A percentile compares a stretch with the other conserved stretches of the same genome.
Evolutionary conservation across 2,888 invertebrate genomes (phyloP).

Genomic region (Microdon myrmicae): DNA sequence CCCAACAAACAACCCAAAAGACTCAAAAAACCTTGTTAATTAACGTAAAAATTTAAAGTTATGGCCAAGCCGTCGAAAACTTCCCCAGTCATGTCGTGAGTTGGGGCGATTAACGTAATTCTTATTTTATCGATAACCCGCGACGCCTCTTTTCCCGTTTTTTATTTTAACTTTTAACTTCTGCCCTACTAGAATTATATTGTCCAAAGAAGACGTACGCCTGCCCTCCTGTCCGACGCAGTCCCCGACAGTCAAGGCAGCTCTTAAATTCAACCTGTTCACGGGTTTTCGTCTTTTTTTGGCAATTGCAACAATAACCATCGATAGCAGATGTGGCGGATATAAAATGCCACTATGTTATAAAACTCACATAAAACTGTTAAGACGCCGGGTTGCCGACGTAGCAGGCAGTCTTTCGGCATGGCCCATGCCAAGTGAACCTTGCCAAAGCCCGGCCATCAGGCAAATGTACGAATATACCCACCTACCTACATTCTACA

Average conservation of each 20-base stretch:
- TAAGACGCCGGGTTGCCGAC: conserved; percentile 24
- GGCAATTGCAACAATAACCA: conserved; percentile 25
- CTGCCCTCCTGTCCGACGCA: no score
- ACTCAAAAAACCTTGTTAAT: no score
- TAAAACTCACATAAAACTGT: conserved; percentile 46
- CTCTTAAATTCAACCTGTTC: conserved; percentile 21
- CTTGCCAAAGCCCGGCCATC: conserved; percentile 19
- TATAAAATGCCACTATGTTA: conserved; percentile 52
- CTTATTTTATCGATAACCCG: conserved; percentile 46
- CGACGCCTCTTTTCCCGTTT: conserved; percentile 44
- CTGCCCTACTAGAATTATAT: no score
- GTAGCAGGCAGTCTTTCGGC: no score
- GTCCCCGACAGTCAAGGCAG: conserved; percentile 1
- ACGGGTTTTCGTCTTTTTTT: conserved; percentile 20
- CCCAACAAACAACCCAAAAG: no score
- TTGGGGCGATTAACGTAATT: conserved; percentile 37
- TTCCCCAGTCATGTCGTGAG: conserved; percentile 34
- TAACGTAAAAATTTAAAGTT: no score
- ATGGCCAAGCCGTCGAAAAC: no score
- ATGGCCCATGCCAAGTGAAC: conserved; percentile 29
- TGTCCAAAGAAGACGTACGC: no score
- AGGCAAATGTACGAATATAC: conserved; percentile 15
- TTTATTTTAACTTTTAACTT: no score
- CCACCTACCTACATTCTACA: no score
- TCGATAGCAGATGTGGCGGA: conserved; percentile 48